Evolutionary conservation across 2,888 invertebrate genomes (phyloP).

Genomic region (Boloria euphrosyne): DNA sequence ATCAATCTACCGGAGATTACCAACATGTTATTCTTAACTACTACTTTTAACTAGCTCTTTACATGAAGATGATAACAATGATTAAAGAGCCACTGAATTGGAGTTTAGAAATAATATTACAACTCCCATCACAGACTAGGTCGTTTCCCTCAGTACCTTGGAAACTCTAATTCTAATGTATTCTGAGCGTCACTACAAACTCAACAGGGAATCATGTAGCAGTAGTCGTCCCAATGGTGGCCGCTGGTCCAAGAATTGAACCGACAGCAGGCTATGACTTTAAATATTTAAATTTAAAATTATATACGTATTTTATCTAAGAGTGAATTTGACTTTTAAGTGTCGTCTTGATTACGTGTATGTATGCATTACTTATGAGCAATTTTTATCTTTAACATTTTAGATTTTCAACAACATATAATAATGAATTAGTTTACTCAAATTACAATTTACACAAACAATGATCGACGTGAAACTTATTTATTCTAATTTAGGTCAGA

Average conservation of each 20-base stretch:
- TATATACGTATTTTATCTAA: not conserved
- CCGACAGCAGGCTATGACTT: conserved; percentile 1
- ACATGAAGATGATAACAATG: conserved; percentile 72
- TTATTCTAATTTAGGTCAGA: too few species aligned
- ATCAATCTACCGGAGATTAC: conserved; percentile 40
- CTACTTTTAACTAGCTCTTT: conserved; percentile 43
- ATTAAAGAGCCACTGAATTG: conserved; percentile 66
- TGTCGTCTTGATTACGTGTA: not conserved
- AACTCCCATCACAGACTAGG: conserved; percentile 67
- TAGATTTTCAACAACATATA: too few species aligned
- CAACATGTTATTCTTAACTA: conserved; percentile 42
- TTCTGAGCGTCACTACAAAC: conserved; percentile 66
- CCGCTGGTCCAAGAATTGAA: conserved; percentile 40
- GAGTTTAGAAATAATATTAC: conserved; percentile 76
- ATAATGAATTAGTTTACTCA: too few species aligned
- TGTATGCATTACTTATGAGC: too few species aligned
- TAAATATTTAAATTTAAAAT: not conserved
- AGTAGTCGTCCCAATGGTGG: conserved; percentile 55
- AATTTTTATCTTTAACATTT: too few species aligned
- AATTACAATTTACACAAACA: too few species aligned
- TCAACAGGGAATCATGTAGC: conserved; percentile 57
- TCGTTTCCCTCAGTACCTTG: conserved; percentile 60
- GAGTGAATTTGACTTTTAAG: not conserved
- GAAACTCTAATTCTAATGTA: conserved; percentile 80
- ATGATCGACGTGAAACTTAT: too few species aligned